These are phyloP conservation scores for Orientallactaga sibirica DNA, from an alignment of 2,797 vertebrate genomes.

Conservation along the genomic window DNA sequence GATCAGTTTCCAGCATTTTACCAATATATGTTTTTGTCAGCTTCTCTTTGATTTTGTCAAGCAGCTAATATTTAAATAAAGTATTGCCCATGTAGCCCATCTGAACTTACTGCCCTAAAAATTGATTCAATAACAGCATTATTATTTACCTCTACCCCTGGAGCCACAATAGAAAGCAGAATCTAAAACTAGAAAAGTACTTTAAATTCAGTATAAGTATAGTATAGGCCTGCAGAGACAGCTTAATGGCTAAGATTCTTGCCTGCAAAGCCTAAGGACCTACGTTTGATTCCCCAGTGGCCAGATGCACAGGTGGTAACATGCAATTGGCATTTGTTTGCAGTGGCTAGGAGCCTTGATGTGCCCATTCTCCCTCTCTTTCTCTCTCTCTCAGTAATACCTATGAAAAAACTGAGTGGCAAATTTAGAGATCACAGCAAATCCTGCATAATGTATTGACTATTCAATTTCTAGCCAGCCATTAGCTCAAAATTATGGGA, in stretches of 20 bases:
- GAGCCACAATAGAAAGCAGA: constrained; percentile 16
- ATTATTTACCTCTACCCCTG: not conserved
- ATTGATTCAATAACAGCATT: not conserved
- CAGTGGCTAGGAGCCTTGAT: too few species aligned
- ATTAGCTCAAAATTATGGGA: constrained; percentile 10
- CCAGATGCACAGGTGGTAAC: too few species aligned
- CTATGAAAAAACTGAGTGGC: not conserved
- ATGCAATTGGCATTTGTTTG: too few species aligned
- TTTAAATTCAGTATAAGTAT: constrained; percentile 39
- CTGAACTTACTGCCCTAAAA: not conserved
- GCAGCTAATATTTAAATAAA: not conserved
- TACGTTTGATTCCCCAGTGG: too few species aligned
- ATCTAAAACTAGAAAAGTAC: constrained; percentile 27
- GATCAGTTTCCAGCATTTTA: not conserved
- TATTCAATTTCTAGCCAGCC: not conserved
- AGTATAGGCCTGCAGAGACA: not conserved
- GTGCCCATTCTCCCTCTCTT: too few species aligned
- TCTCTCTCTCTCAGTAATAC: not conserved
- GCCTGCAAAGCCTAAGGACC: too few species aligned
- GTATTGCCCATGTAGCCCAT: not conserved
- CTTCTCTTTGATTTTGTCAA: constrained; percentile 54
- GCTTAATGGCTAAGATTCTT: too few species aligned
- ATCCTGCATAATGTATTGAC: not conserved
- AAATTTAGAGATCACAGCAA: not conserved
- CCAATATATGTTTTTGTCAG: not conserved